Evolutionary conservation across 2,113 vertebrate species (phyloP).

Genomic region (Chaenocephalus aceratus): DNA sequence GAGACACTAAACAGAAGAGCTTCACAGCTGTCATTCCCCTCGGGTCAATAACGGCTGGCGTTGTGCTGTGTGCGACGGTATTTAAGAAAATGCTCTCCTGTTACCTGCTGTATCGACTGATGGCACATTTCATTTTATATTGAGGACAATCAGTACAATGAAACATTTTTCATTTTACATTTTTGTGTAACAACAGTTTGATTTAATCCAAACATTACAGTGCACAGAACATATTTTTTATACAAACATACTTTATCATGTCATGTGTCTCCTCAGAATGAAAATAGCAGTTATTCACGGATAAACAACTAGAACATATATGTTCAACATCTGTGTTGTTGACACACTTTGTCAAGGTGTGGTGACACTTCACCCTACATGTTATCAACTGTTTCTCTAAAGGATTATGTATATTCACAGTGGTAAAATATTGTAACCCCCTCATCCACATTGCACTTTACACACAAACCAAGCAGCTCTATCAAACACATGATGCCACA

Average conservation of each 20-base stretch:
- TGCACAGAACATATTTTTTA: neutral
- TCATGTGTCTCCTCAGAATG: neutral
- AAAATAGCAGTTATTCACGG: slow-evolving; percentile 1
- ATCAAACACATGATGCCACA: neutral
- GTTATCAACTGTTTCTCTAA: neutral
- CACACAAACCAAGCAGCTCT: neutral
- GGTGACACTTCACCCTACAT: neutral
- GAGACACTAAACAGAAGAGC: neutral
- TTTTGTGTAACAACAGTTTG: slow-evolving; percentile 33
- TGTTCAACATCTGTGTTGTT: neutral
- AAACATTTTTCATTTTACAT: too few species aligned
- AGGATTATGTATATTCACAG: neutral
- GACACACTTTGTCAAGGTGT: neutral
- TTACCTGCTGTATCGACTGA: neutral
- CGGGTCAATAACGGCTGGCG: neutral
- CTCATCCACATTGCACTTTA: neutral
- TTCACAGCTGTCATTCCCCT: neutral
- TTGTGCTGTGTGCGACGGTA: slow-evolving; percentile 2
- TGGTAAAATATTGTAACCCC: neutral
- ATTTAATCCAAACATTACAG: slow-evolving; percentile 30
- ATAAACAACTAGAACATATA: neutral
- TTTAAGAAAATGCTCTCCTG: neutral
- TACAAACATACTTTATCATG: neutral
- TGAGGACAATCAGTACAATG: neutral
- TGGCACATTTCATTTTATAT: neutral